A percentile compares a stretch with the other conserved stretches of the same genome.
phyloP scores from a whole-genome alignment of 2,888 invertebrate species.

The Leptopilina myrica region DNA sequence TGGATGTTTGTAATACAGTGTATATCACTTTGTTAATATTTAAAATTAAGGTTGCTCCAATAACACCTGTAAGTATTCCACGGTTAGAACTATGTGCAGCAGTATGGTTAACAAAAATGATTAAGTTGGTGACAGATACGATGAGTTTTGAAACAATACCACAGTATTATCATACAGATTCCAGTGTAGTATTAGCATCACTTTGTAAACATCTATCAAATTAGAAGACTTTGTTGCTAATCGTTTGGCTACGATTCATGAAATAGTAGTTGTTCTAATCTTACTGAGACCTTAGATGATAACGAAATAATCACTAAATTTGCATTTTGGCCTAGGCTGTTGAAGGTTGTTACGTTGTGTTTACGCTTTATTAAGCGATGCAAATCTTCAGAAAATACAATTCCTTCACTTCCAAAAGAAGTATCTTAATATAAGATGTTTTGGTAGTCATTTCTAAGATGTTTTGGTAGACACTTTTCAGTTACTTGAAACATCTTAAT shows the following conservation, averaged over 20 bases:
- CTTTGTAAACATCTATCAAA: slow-evolving; percentile 11
- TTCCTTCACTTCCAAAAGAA: too few relatives aligned
- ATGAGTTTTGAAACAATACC: neutral
- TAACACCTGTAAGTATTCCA: neutral
- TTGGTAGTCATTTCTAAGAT: too few relatives aligned
- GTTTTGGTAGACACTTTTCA: too few relatives aligned
- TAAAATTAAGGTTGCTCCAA: slow-evolving; percentile 15
- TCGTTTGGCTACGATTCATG: slow-evolving; percentile 40
- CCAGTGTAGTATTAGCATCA: slow-evolving; percentile 33
- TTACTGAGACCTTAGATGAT: neutral
- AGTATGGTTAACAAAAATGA: neutral
- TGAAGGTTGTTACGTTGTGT: neutral
- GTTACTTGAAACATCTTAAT: too few relatives aligned
- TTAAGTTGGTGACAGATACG: neutral
- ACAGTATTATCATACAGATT: neutral
- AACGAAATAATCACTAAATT: neutral
- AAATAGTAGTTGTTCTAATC: neutral
- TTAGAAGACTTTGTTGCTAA: slow-evolving; percentile 41
- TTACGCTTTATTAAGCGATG: neutral
- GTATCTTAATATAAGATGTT: too few relatives aligned
- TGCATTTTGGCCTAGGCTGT: neutral
- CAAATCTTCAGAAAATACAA: neutral
- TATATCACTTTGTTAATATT: neutral
- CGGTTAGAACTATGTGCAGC: neutral
- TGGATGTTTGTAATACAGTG: neutral